Evolutionary conservation across 2,113 vertebrate genomes (phyloP), one percentile per base, ranked within the genome.

Genomic region (Silurus glanis): DNA sequence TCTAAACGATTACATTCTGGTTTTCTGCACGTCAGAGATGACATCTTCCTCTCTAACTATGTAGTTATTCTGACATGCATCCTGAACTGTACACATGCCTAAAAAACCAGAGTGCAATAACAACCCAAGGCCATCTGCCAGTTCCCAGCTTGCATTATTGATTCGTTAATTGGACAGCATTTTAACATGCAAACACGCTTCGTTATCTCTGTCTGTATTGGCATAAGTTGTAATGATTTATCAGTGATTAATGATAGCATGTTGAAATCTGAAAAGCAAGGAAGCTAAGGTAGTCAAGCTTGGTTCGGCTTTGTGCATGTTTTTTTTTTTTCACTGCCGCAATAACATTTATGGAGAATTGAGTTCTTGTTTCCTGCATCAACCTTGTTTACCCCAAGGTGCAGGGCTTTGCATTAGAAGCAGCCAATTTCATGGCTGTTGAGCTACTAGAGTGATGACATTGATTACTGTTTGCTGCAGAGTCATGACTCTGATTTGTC

Each of bases 391-490:
- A 67, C 85, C 69, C 59, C 13, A 25, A 19, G 47, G 59, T 64
- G 58, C 75, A 23, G 58, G 37, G 25, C 81, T 87, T 80, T 87
- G 16, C 69, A 62, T 87, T 59, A 66, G 87, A 87, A 51, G 82
- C 47, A 85, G 88, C 76, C 91, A 91, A 91, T 90, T 93, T 92
- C 89, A 90, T 89, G 89, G 83, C 80, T 85, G 83, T 89, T 90
- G 87, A 83, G 89, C 89, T 90, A 59, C 85, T 58, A 88, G 86
- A 84, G 74, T 12, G 66, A 56, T 80, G 82, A 21, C 72, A 89
- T 87, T 88, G 89, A 91, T 91, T 91, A 90, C 88, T 85, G 87
- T 84, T 91, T 86, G 86, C 49, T 88, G 85, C 87, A 90, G 47
- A 86, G 89, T 86, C 49, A 21, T 19, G 13, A 10, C 72, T 85